phyloP scores from a whole-genome alignment of 64 coral and sea anemone species.

The Montipora cactus region DNA sequence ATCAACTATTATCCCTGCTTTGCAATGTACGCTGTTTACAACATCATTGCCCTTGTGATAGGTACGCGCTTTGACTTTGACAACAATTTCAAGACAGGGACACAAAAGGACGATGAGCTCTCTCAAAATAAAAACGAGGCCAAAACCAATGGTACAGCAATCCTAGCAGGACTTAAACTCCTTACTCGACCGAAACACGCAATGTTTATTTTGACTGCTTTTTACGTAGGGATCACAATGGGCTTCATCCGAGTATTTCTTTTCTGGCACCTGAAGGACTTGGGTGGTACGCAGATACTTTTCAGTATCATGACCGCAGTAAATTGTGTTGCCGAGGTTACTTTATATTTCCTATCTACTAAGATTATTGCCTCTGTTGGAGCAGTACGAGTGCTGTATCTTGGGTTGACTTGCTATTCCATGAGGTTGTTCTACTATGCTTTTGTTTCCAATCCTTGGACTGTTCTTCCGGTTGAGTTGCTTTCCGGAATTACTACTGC shows the following conservation, averaged over 20 bases:
- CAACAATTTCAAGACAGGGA: background rate
- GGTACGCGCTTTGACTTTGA: conserved; percentile 84
- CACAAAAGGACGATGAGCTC: background rate
- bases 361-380: conserved; percentile 81
- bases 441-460: conserved; percentile 81
- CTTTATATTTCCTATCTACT: conserved; percentile 89
- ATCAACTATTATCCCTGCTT: conserved; percentile 97
- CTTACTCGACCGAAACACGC: conserved; percentile 67
- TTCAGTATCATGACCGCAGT: conserved; percentile 93
- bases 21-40: conserved; percentile 75
- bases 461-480: conserved; percentile 77
- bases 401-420: conserved; percentile 87
- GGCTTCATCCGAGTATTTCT: conserved; percentile 93
- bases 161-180: conserved; percentile 58
- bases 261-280: conserved; percentile 94
- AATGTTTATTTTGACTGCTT: conserved; percentile 84
- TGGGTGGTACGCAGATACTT: conserved; percentile 86
- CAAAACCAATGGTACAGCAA: conserved; percentile 25
- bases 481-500: conserved; percentile 92
- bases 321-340: conserved; percentile 91
- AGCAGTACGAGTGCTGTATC: conserved; percentile 85
- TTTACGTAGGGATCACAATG: conserved; percentile 89
- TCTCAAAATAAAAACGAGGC: background rate
- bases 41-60: conserved; percentile 73
- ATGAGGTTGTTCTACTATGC: conserved; percentile 85